Evolutionary conservation across 2,888 invertebrate species (phyloP).

Genomic region (Oscheius myriophilus): DNA sequence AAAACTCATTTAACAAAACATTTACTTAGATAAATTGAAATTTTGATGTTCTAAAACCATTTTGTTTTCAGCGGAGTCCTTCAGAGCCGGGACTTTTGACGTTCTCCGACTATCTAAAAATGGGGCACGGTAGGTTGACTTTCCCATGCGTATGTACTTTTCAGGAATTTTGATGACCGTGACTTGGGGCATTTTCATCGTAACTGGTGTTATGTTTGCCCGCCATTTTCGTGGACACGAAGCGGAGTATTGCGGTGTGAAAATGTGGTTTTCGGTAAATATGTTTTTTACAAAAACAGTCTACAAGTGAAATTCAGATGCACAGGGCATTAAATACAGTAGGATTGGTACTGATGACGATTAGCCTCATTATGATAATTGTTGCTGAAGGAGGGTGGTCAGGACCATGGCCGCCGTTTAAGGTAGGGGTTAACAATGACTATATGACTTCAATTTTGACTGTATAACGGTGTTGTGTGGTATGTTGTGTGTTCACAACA

Average conservation of each 20-base stretch:
- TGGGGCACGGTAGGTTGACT: conserved; percentile 13
- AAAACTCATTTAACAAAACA: no score
- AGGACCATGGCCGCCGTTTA: background rate
- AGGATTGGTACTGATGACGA: conserved; percentile 1
- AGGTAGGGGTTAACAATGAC: no score
- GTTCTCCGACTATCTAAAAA: conserved; percentile 3
- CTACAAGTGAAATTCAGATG: conserved; percentile 20
- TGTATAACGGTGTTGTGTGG: no score
- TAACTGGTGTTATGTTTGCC: conserved; percentile 50
- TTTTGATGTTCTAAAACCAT: no score
- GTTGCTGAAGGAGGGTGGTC: background rate
- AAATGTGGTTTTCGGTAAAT: conserved; percentile 58
- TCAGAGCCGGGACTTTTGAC: no score
- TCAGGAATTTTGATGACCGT: conserved; percentile 47
- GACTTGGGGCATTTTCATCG: conserved; percentile 44
- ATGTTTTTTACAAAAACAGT: no score
- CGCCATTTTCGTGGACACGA: conserved; percentile 47
- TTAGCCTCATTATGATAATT: conserved; percentile 4
- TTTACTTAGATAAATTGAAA: no score
- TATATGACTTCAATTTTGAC: no score
- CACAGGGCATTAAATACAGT: conserved; percentile 13
- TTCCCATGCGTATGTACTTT: background rate
- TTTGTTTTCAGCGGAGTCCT: no score
- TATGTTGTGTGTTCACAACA: no score
- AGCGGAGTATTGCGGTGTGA: conserved; percentile 38